These are phyloP conservation scores for Dicrostonyx torquatus DNA, from an alignment of 2,797 vertebrate species.

Conservation along the genomic window DNA sequence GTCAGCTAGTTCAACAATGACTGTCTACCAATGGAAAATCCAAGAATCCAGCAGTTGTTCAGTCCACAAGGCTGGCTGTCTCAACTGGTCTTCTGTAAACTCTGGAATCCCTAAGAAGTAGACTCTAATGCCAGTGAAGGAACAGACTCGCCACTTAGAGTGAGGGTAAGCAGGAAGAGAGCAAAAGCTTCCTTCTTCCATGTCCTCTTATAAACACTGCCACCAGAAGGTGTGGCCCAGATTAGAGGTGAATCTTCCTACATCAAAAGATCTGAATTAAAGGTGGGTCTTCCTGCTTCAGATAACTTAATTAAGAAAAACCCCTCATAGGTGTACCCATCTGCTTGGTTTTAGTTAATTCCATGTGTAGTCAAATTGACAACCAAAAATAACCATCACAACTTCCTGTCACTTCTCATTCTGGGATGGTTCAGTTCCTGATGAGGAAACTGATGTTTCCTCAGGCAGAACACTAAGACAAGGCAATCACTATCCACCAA, in stretches of 20 bases:
- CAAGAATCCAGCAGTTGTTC: not conserved
- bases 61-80: too few species aligned
- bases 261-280: not conserved
- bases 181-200: not conserved
- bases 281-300: not conserved
- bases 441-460: not conserved
- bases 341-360: not conserved
- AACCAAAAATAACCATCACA: not conserved
- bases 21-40: not conserved
- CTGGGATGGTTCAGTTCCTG: not conserved
- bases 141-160: not conserved
- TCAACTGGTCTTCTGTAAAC: not conserved
- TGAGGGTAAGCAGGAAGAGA: not conserved
- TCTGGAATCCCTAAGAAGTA: not conserved
- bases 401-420: not conserved
- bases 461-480: not conserved
- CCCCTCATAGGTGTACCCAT: too few species aligned
- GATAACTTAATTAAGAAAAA: not conserved
- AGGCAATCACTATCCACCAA: not conserved
- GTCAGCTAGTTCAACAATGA: not conserved
- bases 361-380: not conserved
- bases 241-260: not conserved
- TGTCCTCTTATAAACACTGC: not conserved
- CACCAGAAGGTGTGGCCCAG: not conserved
- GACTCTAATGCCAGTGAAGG: not conserved